A percentile compares a stretch with the other conserved stretches of the same genome.
Evolutionary conservation across 1,140 invertebrate species (phyloP).

Genomic region (Copidosoma floridanum): DNA sequence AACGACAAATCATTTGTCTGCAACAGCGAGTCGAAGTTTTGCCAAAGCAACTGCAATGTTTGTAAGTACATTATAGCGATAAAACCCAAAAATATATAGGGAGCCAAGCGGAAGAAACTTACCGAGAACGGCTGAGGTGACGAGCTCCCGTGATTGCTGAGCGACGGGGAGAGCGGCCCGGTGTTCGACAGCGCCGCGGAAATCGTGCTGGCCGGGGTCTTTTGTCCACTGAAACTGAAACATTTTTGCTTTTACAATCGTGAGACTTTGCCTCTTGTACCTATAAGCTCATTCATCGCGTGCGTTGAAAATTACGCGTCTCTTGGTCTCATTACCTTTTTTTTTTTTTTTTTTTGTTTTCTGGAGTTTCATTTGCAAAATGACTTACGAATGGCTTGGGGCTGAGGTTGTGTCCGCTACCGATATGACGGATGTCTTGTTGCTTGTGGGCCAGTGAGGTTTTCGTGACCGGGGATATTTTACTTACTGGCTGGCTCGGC

Average conservation of each 20-base stretch:
- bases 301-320: no score
- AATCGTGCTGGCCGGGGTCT: conserved; percentile 65
- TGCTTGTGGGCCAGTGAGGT: conserved; percentile 80
- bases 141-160: conserved; percentile 48
- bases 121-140: conserved; percentile 52
- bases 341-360: no score
- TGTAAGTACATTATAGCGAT: no score
- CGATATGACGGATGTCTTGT: conserved; percentile 69
- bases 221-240: conserved; percentile 59
- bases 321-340: no score
- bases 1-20: no score
- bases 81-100: no score
- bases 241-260: no score
- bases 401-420: conserved; percentile 80
- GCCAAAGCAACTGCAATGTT: no score
- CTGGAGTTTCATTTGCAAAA: no score
- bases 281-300: no score
- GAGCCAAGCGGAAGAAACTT: conserved; percentile 33
- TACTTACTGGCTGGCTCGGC: conserved; percentile 56
- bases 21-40: no score
- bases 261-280: no score
- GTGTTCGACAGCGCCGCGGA: conserved; percentile 62
- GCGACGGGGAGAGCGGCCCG: conserved; percentile 58
- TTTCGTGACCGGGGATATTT: conserved; percentile 75
- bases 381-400: conserved; percentile 75